Evolutionary conservation across 2,888 invertebrate species (phyloP).

Genomic region (Patella depressa): DNA sequence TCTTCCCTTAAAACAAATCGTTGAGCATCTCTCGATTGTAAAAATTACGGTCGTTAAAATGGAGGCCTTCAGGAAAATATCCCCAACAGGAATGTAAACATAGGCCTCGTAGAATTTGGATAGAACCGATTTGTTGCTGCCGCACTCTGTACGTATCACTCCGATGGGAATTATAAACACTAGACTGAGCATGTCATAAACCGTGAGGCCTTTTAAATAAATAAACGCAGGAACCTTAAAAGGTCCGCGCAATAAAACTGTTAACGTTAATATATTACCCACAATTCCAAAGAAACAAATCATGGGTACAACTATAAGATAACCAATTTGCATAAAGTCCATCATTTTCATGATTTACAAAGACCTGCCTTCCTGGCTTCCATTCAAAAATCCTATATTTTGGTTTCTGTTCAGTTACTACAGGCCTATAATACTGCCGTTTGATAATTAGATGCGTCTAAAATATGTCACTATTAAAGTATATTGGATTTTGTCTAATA

Average conservation of each 20-base stretch:
- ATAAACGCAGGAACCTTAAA: conserved; percentile 26
- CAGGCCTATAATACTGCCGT: too few species aligned
- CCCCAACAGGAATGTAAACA: conserved; percentile 29
- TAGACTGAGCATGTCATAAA: conserved; percentile 29
- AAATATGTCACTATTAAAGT: too few species aligned
- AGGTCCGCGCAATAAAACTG: conserved; percentile 26
- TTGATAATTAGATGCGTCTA: too few species aligned
- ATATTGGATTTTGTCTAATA: too few species aligned
- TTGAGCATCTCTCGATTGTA: conserved; percentile 28
- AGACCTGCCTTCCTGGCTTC: too few species aligned
- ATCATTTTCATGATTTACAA: too few species aligned
- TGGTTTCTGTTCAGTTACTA: too few species aligned
- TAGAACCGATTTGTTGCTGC: neutral
- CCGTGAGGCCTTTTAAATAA: conserved; percentile 30
- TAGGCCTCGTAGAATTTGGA: conserved; percentile 27
- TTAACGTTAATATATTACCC: conserved; percentile 30
- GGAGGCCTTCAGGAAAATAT: conserved; percentile 34
- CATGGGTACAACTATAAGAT: conserved; percentile 27
- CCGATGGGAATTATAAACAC: conserved; percentile 31
- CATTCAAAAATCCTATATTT: too few species aligned
- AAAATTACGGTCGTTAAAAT: conserved; percentile 30
- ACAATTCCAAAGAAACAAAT: conserved; percentile 32
- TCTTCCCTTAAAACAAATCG: conserved; percentile 14
- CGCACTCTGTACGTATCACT: conserved; percentile 21
- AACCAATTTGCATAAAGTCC: neutral